phyloP scores from a whole-genome alignment of 2,888 invertebrate genomes.

The Phyllotreta cruciferae region DNA sequence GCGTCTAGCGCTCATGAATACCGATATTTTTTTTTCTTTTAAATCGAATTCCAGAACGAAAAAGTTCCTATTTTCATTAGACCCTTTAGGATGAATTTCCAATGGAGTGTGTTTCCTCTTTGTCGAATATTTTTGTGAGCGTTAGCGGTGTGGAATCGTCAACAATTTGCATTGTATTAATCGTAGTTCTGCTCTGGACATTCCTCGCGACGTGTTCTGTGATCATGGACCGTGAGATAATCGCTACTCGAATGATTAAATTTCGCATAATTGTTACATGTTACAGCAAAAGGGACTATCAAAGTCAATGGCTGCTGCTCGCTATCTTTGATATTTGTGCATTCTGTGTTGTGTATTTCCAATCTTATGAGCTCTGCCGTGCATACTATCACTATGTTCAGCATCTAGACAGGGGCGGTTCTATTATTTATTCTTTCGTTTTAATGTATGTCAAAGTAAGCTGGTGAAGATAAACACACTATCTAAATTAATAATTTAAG shows the following conservation, averaged over 20 bases:
- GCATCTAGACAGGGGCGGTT: no score
- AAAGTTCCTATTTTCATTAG: conserved; percentile 19
- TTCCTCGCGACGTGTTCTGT: conserved; percentile 61
- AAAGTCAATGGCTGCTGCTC: conserved; percentile 50
- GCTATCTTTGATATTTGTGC: conserved; percentile 54
- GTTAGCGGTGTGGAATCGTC: conserved; percentile 53
- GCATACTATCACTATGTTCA: conserved; percentile 16
- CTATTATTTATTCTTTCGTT: no score
- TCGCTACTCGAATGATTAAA: conserved; percentile 62
- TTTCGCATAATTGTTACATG: conserved; percentile 62
- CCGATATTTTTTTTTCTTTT: conserved; percentile 4
- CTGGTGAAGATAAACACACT: no score
- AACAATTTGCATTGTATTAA: conserved; percentile 61
- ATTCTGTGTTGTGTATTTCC: conserved; percentile 46
- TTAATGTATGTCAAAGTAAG: no score
- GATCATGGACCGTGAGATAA: conserved; percentile 60
- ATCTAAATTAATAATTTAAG: no score
- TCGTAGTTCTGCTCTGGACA: conserved; percentile 59
- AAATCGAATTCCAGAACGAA: neutral
- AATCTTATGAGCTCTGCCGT: conserved; percentile 38
- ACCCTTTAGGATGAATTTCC: conserved; percentile 38
- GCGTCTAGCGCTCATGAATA: neutral
- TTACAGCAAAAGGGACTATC: conserved; percentile 50
- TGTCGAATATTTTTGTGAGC: conserved; percentile 51
- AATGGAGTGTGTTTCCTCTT: conserved; percentile 55